Evolutionary conservation across 2,113 vertebrate species (phyloP).

Genomic region (Ia io): DNA sequence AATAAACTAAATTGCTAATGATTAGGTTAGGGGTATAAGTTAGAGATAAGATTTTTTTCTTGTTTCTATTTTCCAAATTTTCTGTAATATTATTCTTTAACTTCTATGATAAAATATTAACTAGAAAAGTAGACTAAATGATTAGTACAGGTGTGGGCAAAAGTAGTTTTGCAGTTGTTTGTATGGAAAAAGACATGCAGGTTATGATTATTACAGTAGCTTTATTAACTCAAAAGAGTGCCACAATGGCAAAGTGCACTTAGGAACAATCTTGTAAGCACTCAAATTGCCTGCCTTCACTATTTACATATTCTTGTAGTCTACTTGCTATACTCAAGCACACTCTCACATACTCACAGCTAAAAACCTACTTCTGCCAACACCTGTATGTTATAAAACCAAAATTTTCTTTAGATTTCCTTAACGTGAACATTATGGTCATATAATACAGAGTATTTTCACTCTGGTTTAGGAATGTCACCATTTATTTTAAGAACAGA

Average conservation of each 20-base stretch:
- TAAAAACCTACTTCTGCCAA: background rate
- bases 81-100: background rate
- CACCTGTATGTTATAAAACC: background rate
- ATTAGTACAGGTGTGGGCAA: background rate
- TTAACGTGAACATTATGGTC: background rate
- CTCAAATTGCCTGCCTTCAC: background rate
- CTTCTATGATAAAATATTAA: background rate
- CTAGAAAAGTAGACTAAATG: background rate
- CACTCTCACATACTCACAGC: background rate
- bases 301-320: background rate
- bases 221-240: background rate
- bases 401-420: background rate
- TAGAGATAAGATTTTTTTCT: background rate
- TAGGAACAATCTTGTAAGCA: background rate
- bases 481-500: background rate
- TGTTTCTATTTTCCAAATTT: background rate
- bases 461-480: background rate
- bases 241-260: background rate
- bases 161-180: background rate
- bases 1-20: background rate
- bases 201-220: background rate
- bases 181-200: background rate
- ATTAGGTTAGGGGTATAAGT: background rate
- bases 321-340: background rate
- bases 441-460: background rate